Percentiles rank a stretch among this genome's conserved stretches.
Conservation (phyloP, 2,888 invertebrate species). For the Smittia aterrima region DNA sequence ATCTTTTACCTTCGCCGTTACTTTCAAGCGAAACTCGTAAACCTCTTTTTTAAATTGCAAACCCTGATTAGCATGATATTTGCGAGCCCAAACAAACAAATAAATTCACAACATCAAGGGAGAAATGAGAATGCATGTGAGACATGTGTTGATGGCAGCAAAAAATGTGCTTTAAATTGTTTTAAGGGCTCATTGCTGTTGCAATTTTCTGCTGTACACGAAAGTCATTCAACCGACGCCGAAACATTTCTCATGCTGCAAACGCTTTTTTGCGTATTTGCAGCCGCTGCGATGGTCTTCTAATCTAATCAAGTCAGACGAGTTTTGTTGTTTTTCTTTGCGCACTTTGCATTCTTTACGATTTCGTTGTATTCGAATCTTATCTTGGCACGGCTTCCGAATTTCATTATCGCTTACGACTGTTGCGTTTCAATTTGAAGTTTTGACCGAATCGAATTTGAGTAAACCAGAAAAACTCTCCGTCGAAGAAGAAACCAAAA, state of each 20-base stretch:
- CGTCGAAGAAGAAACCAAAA: no score
- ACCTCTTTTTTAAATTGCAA: no score
- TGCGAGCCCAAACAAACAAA: neutral
- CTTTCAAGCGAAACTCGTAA: no score
- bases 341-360: neutral
- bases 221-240: slow-evolving; percentile 3
- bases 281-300: neutral
- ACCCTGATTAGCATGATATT: neutral
- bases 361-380: neutral
- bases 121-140: neutral
- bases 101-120: neutral
- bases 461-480: no score
- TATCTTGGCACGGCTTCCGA: neutral
- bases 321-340: neutral
- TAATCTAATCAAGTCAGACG: neutral
- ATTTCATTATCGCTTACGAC: neutral
- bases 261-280: neutral
- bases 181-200: neutral
- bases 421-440: neutral
- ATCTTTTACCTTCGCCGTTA: no score
- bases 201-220: neutral
- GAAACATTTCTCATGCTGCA: neutral
- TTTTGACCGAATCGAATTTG: neutral
- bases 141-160: slow-evolving; percentile 3
- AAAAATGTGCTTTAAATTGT: neutral